A percentile compares a stretch with the other conserved stretches of the same genome.
These are phyloP conservation scores for Trimorus sp. DNA, from an alignment of 2,888 invertebrate species.

Conservation along the genomic window DNA sequence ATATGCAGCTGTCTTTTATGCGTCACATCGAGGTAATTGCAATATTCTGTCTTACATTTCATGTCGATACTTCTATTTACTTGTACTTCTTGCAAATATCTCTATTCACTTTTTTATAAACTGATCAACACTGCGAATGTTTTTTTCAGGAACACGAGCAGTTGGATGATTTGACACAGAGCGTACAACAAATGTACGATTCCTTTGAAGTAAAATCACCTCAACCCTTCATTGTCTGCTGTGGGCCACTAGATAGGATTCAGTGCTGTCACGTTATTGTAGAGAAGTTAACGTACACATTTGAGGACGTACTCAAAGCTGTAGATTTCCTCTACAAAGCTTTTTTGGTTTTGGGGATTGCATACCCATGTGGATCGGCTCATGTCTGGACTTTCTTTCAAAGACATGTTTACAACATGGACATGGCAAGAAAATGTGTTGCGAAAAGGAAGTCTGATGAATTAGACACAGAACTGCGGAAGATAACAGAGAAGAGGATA, in stretches of 20 bases:
- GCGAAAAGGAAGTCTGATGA: conserved; percentile 10
- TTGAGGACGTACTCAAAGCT: conserved; percentile 21
- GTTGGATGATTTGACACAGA: conserved; percentile 2
- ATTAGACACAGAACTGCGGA: neutral
- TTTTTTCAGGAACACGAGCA: conserved; percentile 27
- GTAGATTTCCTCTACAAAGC: conserved; percentile 34
- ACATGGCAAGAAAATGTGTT: conserved; percentile 8
- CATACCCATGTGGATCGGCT: conserved; percentile 28
- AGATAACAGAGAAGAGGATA: neutral
- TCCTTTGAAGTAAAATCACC: conserved; percentile 10
- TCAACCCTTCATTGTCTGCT: conserved; percentile 32
- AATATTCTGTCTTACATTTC: neutral
- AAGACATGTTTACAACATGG: conserved; percentile 26
- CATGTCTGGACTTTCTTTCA: conserved; percentile 34
- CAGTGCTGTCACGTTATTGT: conserved; percentile 29
- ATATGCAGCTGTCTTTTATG: conserved; percentile 22
- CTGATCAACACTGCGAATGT: no score
- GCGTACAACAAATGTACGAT: conserved; percentile 14
- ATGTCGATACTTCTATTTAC: no score
- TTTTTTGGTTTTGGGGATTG: conserved; percentile 21
- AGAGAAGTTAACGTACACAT: conserved; percentile 11
- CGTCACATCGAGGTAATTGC: conserved; percentile 23
- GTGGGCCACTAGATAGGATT: conserved; percentile 22
- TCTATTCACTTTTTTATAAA: no score
- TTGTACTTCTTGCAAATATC: neutral